A percentile compares a stretch with the other conserved stretches of the same genome.
phyloP scores from a whole-genome alignment of 2,113 vertebrate genomes.

The Microcebus griseorufus region DNA sequence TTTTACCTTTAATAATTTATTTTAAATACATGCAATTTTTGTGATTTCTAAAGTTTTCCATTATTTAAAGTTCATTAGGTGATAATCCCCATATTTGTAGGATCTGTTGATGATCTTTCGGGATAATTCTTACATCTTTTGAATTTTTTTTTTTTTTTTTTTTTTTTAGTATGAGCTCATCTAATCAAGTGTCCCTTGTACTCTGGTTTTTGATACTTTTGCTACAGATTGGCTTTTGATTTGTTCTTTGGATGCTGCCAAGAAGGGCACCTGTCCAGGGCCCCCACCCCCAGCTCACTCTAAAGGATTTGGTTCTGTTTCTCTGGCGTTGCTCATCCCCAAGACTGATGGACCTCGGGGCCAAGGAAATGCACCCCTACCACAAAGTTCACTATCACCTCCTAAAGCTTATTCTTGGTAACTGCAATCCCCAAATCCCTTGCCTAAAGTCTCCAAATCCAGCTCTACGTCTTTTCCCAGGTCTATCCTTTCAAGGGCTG shows the following conservation, averaged over 20 bases:
- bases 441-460: background rate
- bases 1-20: background rate
- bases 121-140: background rate
- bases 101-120: background rate
- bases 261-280: background rate
- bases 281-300: background rate
- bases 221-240: background rate
- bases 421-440: background rate
- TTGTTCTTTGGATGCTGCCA: background rate
- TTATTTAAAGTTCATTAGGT: background rate
- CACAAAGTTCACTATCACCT: background rate
- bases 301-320: background rate
- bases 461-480: background rate
- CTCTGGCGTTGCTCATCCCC: background rate
- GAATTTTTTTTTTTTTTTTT: background rate
- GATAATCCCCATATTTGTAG: background rate
- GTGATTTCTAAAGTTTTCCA: background rate
- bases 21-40: background rate
- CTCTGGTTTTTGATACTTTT: background rate
- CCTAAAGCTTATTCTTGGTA: background rate
- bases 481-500: background rate
- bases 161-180: background rate
- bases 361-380: background rate
- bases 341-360: background rate
- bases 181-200: background rate